These are phyloP conservation scores for Nemapogon koenigi DNA, from an alignment of 2,888 invertebrate genomes.

Conservation along the genomic window DNA sequence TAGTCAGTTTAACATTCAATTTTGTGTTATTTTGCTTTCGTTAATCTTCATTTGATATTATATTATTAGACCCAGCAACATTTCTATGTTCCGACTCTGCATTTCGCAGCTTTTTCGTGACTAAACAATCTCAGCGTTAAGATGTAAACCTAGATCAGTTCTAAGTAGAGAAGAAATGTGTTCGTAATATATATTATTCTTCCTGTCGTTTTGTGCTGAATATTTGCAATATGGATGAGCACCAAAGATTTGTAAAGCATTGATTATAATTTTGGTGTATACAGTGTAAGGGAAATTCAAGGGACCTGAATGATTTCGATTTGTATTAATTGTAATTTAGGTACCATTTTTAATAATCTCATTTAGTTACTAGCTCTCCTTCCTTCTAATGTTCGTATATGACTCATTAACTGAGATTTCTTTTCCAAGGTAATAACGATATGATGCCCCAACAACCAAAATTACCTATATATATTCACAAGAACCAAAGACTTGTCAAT, in stretches of 20 bases:
- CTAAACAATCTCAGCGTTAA: slow-evolving; percentile 59
- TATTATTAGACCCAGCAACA: slow-evolving; percentile 6
- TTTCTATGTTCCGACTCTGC: slow-evolving; percentile 29
- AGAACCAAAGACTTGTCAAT: too few relatives aligned
- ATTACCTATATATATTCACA: too few relatives aligned
- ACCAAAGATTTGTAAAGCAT: slow-evolving; percentile 62
- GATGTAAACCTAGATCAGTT: slow-evolving; percentile 36
- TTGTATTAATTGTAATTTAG: slow-evolving; percentile 52
- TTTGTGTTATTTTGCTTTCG: background rate
- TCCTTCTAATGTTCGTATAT: slow-evolving; percentile 21
- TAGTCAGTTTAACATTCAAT: slow-evolving; percentile 53
- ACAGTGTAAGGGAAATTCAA: slow-evolving; percentile 58
- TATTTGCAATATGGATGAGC: slow-evolving; percentile 56
- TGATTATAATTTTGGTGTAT: slow-evolving; percentile 53
- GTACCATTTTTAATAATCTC: slow-evolving; percentile 60
- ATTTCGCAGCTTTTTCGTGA: slow-evolving; percentile 60
- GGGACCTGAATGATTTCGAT: slow-evolving; percentile 62
- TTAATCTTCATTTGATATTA: background rate
- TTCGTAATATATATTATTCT: slow-evolving; percentile 46
- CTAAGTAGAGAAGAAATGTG: slow-evolving; percentile 46
- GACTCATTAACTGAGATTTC: too few relatives aligned
- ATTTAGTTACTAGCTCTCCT: slow-evolving; percentile 43
- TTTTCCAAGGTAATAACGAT: too few relatives aligned
- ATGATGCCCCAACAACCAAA: too few relatives aligned
- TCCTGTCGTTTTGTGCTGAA: slow-evolving; percentile 44